Conservation (phyloP, 2,888 invertebrate species). For the Hetaerina titia region DNA sequence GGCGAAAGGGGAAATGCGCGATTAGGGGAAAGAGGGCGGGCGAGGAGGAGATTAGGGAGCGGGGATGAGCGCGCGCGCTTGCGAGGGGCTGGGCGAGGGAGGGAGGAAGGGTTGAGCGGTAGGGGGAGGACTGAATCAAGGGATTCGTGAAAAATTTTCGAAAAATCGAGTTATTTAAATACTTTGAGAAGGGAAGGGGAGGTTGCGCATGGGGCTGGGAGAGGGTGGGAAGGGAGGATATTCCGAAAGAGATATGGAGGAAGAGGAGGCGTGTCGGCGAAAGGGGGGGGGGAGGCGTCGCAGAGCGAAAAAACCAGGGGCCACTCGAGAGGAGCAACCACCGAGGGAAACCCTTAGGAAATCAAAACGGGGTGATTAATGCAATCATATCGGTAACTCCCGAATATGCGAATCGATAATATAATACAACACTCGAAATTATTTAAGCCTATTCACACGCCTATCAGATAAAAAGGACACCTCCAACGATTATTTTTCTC, state of each 20-base stretch:
- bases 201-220: not conserved
- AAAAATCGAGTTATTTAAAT: constrained; percentile 32
- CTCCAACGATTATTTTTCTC: too few species aligned
- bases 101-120: not conserved
- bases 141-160: not conserved
- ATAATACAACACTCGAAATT: too few species aligned
- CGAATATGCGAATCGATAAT: too few species aligned
- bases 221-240: not conserved
- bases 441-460: too few species aligned
- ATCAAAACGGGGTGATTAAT: too few species aligned
- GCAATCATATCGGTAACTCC: too few species aligned
- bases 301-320: not conserved
- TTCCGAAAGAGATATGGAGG: not conserved
- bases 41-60: not conserved
- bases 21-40: not conserved
- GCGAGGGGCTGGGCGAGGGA: not conserved
- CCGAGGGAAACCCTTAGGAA: too few species aligned
- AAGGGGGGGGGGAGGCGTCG: not conserved
- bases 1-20: not conserved
- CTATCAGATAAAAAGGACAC: too few species aligned
- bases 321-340: too few species aligned
- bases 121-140: not conserved
- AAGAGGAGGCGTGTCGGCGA: not conserved
- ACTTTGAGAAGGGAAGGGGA: not conserved
- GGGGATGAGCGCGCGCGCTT: not conserved